phyloP scores from a whole-genome alignment of 2,797 vertebrate genomes.

The Aratinga solstitialis region DNA sequence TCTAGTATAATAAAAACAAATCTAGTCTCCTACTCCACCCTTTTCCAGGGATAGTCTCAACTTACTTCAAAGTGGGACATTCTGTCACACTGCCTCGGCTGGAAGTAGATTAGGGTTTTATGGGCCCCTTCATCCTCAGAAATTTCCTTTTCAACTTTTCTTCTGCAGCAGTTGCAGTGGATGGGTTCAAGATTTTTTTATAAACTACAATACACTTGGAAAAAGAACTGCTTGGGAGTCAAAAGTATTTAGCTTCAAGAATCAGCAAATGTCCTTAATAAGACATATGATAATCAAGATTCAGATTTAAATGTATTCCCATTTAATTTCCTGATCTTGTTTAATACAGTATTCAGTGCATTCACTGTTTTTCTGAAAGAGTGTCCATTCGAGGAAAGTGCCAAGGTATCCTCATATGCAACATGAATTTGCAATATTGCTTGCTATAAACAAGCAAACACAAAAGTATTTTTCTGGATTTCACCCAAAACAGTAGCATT shows the following conservation, averaged over 20 bases:
- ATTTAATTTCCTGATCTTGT: not conserved
- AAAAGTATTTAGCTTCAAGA: not conserved
- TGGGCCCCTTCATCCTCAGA: constrained; percentile 9
- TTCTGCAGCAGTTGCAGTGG: not conserved
- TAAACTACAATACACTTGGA: not conserved
- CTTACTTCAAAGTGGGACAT: constrained; percentile 3
- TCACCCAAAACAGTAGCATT: not conserved
- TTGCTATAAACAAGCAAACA: not conserved
- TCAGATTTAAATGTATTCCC: not conserved
- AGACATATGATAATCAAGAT: not conserved
- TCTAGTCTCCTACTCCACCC: not conserved
- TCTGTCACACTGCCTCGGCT: not conserved
- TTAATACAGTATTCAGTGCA: not conserved
- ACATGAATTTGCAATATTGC: not conserved
- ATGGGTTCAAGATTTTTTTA: not conserved
- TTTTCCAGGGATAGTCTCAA: not conserved
- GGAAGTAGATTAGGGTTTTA: constrained; percentile 17
- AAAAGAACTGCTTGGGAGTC: not conserved
- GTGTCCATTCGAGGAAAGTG: not conserved
- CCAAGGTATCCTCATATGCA: not conserved
- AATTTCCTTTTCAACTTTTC: constrained; percentile 25
- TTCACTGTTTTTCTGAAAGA: not conserved
- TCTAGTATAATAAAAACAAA: not conserved
- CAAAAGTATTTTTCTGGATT: not conserved
- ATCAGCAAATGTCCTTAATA: not conserved